These are phyloP conservation scores for Oscheius sp. DNA, from an alignment of 1,140 invertebrate genomes.

Conservation along the genomic window DNA sequence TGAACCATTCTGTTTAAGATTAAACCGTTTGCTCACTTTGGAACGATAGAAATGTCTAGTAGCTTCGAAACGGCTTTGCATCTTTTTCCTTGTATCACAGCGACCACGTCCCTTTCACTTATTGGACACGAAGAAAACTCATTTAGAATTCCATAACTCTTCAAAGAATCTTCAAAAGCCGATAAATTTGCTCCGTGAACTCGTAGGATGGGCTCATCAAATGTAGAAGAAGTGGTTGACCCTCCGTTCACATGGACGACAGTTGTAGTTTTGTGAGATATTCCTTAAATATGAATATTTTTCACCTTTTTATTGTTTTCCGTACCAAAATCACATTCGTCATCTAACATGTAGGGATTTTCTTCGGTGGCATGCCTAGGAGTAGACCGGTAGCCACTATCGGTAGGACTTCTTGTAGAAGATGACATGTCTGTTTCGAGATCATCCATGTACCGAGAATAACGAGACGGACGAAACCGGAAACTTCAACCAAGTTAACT, in stretches of 20 bases:
- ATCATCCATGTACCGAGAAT: not conserved
- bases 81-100: slow-evolving; percentile 9
- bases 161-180: slow-evolving; percentile 12
- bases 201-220: not conserved
- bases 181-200: slow-evolving; percentile 7
- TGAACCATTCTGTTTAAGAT: slow-evolving; percentile 11
- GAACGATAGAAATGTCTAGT: slow-evolving; percentile 4
- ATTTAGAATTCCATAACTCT: slow-evolving; percentile 13
- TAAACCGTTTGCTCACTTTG: not conserved
- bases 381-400: slow-evolving; percentile 8
- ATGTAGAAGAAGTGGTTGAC: not conserved
- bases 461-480: not conserved
- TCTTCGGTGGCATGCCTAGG: slow-evolving; percentile 10
- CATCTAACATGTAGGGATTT: slow-evolving; percentile 3
- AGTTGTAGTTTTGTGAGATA: slow-evolving; percentile 22
- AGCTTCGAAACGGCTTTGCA: slow-evolving; percentile 1
- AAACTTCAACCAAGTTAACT: not conserved
- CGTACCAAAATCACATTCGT: slow-evolving; percentile 1
- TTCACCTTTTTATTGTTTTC: not conserved
- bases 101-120: slow-evolving; percentile 9
- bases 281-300: not conserved
- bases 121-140: not conserved
- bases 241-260: slow-evolving; percentile 18
- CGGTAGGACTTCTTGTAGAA: slow-evolving; percentile 26
- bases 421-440: slow-evolving; percentile 22